These are phyloP conservation scores for Scyliorhinus canicula DNA, from an alignment of 2,797 vertebrate genomes.

Conservation along the genomic window DNA sequence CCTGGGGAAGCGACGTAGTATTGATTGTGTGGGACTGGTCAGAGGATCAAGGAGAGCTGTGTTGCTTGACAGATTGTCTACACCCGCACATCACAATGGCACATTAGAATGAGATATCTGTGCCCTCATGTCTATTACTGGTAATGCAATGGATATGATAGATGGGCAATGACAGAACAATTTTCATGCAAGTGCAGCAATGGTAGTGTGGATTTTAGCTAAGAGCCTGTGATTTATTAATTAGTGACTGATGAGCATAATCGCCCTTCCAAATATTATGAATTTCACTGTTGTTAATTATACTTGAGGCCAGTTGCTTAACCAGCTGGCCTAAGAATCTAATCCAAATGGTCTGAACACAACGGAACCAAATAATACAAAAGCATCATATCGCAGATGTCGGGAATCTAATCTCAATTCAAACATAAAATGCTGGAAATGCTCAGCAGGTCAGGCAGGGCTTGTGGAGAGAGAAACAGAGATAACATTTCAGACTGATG, in stretches of 20 bases:
- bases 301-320: slow-evolving; percentile 7
- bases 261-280: background rate
- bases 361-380: background rate
- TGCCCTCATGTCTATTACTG: background rate
- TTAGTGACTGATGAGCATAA: background rate
- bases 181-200: background rate
- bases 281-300: slow-evolving; percentile 10
- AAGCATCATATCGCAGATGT: background rate
- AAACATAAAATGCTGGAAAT: background rate
- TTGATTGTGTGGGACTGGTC: background rate
- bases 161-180: background rate
- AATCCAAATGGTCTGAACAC: background rate
- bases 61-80: background rate
- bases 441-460: background rate
- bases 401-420: background rate
- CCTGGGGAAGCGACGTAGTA: background rate
- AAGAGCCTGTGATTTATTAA: background rate
- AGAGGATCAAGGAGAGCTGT: background rate
- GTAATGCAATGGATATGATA: background rate
- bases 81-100: background rate
- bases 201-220: background rate
- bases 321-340: background rate
- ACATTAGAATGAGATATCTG: background rate
- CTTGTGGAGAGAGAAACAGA: background rate
- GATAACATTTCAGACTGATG: background rate